Conservation (phyloP, 2,113 vertebrate species). For the Peromyscus polionotus region DNA sequence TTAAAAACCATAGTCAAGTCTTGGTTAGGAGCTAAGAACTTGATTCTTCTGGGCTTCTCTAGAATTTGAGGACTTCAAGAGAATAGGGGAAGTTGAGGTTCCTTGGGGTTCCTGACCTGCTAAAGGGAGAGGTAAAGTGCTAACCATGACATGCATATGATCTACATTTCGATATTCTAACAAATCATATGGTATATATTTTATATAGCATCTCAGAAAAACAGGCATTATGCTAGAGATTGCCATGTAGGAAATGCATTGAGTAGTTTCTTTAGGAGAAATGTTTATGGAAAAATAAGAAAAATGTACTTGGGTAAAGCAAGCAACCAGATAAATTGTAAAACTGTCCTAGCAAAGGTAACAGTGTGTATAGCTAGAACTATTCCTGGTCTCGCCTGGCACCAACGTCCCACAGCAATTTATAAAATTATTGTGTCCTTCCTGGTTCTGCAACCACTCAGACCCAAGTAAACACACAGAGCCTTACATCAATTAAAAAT, state of each 20-base stretch:
- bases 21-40: background rate
- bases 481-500: no score
- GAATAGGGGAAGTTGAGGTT: no score
- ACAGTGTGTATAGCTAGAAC: background rate
- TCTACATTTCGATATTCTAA: background rate
- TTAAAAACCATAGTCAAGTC: background rate
- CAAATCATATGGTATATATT: background rate
- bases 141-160: background rate
- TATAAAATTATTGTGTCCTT: no score
- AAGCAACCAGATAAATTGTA: background rate
- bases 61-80: background rate
- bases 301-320: background rate
- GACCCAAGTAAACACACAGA: no score
- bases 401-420: no score
- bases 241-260: background rate
- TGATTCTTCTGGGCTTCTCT: background rate
- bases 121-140: background rate
- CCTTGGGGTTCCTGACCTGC: background rate
- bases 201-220: background rate
- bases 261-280: background rate
- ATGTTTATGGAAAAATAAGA: background rate
- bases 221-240: background rate
- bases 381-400: no score
- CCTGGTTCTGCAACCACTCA: no score
- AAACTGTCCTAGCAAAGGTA: background rate